phyloP scores from a whole-genome alignment of 2,797 vertebrate genomes.

The Coccyzus lansbergi region DNA sequence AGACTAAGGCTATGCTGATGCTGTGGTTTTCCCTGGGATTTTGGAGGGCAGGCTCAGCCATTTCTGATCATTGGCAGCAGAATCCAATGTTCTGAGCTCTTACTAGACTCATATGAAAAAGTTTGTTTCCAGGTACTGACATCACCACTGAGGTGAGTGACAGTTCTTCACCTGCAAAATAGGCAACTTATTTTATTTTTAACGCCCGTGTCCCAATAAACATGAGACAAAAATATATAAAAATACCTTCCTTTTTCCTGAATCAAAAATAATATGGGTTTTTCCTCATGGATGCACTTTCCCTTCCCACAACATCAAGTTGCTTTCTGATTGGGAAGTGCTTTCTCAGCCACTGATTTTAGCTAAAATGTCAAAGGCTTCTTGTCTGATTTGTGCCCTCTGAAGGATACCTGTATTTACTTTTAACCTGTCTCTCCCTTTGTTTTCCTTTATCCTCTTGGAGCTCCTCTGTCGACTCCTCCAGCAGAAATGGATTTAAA shows the following conservation, averaged over 20 bases:
- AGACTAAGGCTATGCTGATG: not conserved
- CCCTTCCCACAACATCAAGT: not conserved
- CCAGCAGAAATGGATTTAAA: not conserved
- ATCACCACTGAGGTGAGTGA: not conserved
- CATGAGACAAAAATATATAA: not conserved
- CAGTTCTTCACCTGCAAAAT: not conserved
- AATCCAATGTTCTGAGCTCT: not conserved
- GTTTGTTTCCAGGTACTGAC: not conserved
- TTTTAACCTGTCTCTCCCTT: not conserved
- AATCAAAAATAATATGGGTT: not conserved
- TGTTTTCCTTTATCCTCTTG: not conserved
- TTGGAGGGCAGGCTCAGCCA: not conserved
- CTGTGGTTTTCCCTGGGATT: not conserved
- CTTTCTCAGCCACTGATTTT: not conserved
- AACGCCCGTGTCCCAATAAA: not conserved
- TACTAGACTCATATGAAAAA: not conserved
- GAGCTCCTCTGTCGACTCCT: not conserved
- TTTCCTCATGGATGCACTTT: not conserved
- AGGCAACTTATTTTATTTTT: not conserved
- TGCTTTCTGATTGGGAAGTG: not conserved
- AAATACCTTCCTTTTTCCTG: not conserved
- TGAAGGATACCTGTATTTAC: not conserved
- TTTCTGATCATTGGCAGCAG: rapidly evolving
- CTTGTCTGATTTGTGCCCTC: not conserved
- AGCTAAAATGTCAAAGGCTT: slow-evolving; percentile 6